These are phyloP conservation scores for Nasua narica DNA, from an alignment of 2,797 vertebrate genomes.

Conservation along the genomic window DNA sequence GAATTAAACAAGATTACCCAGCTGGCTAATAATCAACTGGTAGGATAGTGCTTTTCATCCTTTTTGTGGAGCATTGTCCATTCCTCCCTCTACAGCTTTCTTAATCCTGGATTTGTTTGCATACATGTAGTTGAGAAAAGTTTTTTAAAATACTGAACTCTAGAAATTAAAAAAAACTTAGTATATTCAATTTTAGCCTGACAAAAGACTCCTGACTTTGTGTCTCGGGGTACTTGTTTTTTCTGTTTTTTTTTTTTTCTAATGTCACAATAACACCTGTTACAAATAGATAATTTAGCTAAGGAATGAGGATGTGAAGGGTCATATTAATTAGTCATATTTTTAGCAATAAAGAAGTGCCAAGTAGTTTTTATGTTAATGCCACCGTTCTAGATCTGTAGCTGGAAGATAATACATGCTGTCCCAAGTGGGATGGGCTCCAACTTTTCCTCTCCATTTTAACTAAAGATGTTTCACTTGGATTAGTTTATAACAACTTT, in stretches of 20 bases:
- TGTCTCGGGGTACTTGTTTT: not conserved
- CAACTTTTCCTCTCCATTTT: not conserved
- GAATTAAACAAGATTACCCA: conserved; percentile 9
- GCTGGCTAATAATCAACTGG: conserved; percentile 12
- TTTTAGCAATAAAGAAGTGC: not conserved
- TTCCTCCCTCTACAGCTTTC: not conserved
- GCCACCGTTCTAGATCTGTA: not conserved
- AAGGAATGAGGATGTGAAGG: not conserved
- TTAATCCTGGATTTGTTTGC: conserved; percentile 31
- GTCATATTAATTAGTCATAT: not conserved
- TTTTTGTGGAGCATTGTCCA: not conserved
- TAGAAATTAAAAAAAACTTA: not conserved
- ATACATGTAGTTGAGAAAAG: not conserved
- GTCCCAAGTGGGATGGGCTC: not conserved
- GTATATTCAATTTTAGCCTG: not conserved
- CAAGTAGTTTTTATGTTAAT: not conserved
- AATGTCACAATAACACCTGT: not conserved
- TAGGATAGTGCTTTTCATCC: not conserved
- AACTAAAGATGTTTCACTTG: not conserved
- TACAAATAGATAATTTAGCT: not conserved
- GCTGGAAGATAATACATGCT: not conserved
- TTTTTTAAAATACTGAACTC: not conserved
- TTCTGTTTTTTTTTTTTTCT: not conserved
- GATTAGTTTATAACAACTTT: not conserved
- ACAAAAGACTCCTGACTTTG: not conserved